Evolutionary conservation across 2,113 vertebrate species (phyloP), one percentile per base, ranked within the genome.

Genomic region (Tretioscincus oriximinensis): DNA sequence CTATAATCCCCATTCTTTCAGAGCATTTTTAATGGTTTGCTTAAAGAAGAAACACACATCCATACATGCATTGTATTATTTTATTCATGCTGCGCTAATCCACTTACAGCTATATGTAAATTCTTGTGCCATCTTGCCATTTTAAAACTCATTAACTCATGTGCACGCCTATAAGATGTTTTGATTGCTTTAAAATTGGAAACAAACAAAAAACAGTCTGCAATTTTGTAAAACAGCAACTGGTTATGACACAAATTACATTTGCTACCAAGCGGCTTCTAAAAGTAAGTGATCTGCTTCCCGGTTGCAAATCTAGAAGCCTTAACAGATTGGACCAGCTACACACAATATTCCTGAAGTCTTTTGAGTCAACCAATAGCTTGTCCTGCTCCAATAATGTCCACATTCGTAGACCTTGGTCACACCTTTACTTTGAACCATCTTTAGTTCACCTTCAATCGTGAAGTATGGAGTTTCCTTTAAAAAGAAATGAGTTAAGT

Each of bases 101-200:
- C 67, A 71, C 26, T 79, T 71, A 71, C 35, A 28, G 9, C 77
- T 45, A 28, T 79, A 63, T 79, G 67, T 70, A 61, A 71, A 79
- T 70, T 61, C 41, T 24, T 61, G 24, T 70, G 77, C 67, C 31
- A 21, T 61, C 9, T 70, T 5, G 24, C 26, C 29, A 9, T 22
- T 69, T 35, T 64, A 49, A 28, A 76, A 49, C n/a, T 35, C 67
- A 63, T 71, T 35, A 63, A 49, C 22, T 79, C 26, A 9, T 29
- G 5, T 71, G 54, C 45, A 76, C 9, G 61, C 69, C 28, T 45
- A 47, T 28, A 75, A 76, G 54, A 22, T 51, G 28, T 41, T 71
- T 71, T 35, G 70, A n/a, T 71, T 12, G 16, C 26, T 16, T 79
- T n/a, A 21, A 79, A 60, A 35, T 75, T 5, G 21, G 26, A 49